Base-by-base conservation (phyloP, 2,888 invertebrate genomes). In the Opisthograptis luteolata region DNA sequence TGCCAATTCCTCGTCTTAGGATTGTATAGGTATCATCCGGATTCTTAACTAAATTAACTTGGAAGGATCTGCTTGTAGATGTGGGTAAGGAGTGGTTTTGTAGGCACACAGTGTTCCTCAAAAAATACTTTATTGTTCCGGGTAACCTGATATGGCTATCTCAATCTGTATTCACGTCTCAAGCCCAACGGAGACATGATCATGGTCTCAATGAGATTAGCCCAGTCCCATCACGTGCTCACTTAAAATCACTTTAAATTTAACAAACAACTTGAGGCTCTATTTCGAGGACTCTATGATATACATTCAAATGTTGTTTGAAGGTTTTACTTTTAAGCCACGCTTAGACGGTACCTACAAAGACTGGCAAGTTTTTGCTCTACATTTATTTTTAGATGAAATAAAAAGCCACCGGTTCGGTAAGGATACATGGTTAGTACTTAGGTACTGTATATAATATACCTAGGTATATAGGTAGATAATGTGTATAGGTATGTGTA, bases 331-430 rank as follows among this genome's bases (percentile, higher is more conserved):
- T 10, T 20, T 34, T 41, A 28, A 22, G 13, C 8, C 25, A 35
- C 15, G 48, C 42, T 36, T 49, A 42, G 48, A 49, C 36, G 24
- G 40, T 36, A 31, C 25, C 10, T 34, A 19, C 24, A 2, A 0
- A 55, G 36, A 36, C 41, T 46, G 53, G 48, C 34, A 42, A 48
- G 52, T 58, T 60, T 55, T 49, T 60, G 58, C 44, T 50, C 19
- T 43, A 43, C 41, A 10, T 51, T 50, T 45, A 10, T 51, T 50
- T 53, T 53, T 54, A 50, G 57, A 60, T 60, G 46, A 49, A 55
- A n/a, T n/a, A n/a, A 51, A 50, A 52, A 39, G 54, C 55, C 54
- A 57, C 25, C 59, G 9, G 35, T 34, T 24, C 37, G 40, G 27
- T 40, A 56, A 56, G 56, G 59, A 54, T 51, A 39, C 25, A 4